Evolutionary conservation across 2,888 invertebrate genomes (phyloP), one percentile per base, ranked within the genome.

Genomic region (Stegana nigrithorax): DNA sequence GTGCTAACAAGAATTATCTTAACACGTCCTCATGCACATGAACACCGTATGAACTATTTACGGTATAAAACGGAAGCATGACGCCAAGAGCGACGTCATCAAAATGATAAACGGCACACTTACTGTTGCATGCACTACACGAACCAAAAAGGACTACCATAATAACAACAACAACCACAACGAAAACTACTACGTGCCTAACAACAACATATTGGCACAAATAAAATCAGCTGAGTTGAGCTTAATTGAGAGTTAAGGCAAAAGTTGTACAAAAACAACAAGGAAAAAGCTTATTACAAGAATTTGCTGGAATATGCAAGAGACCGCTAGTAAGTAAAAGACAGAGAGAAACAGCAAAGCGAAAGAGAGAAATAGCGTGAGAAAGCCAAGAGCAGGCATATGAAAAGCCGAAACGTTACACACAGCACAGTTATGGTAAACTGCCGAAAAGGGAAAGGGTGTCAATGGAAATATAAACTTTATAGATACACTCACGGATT

Each of bases 401-500:
- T 25, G 19, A 32, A 44, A 59, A 47, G 45, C 45, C 47, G 44
- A 45, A n/a, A 27, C 47, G 29, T 19, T 44, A 65, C 64, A 44
- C 26, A n/a, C 44, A 36, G 70, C 12, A 19, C 53, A 58, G 6
- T 36, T 23, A 26, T 39, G 25, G 10, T 17, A 42, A 59, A 59
- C 19, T n/a, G n/a, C n/a, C n/a, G 51, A n/a, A 60, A 56, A 59
- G 74, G 67, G 61, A 75, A 73, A 75, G 73, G 72, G 75, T 81
- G 81, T 79, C 78, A 79, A 73, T 79, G 78, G 81, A 79, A 78
- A 65, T 67, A 60, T 50, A 64, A 73, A 71, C 69, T 75, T 73
- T 73, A 71, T 73, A 67, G 71, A 73, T 71, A 71, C 71, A 64
- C 66, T 62, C 64, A 56, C 60, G 53, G 19, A 27, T n/a, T n/a